phyloP scores from a whole-genome alignment of 2,113 vertebrate species.

The Rynchops niger region DNA sequence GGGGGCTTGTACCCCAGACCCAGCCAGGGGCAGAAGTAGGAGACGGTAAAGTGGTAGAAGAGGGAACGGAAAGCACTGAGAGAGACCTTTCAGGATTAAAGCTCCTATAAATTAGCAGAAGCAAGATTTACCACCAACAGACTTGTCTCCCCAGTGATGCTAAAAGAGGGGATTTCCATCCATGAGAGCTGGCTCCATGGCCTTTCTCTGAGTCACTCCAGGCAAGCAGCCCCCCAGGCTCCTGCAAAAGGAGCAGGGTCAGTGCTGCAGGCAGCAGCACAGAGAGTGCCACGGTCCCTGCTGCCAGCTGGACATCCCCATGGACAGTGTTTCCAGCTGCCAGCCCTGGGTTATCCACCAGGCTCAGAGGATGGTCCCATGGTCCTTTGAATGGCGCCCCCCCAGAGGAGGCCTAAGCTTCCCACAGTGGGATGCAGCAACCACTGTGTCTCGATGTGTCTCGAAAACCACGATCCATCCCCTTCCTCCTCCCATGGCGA shows the following conservation, averaged over 20 bases:
- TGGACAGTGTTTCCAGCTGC: not conserved
- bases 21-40: not conserved
- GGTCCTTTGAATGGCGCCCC: not conserved
- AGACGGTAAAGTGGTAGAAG: not conserved
- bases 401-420: not conserved
- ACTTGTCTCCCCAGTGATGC: not conserved
- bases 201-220: not conserved
- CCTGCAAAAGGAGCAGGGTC: not conserved
- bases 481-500: accelerated
- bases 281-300: accelerated
- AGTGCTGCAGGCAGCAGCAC: not conserved
- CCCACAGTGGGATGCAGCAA: not conserved
- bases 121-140: not conserved
- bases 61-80: not conserved
- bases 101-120: not conserved
- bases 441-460: too few species aligned
- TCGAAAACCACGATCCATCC: accelerated
- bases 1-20: not conserved
- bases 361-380: not conserved
- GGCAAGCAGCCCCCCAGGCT: not conserved
- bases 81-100: not conserved
- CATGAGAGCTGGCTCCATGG: not conserved
- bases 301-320: not conserved
- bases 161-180: not conserved
- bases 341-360: not conserved